Percentiles rank a stretch among this genome's conserved stretches.
These are phyloP conservation scores for Abrostola tripartita DNA, from an alignment of 2,888 invertebrate species.

Conservation along the genomic window DNA sequence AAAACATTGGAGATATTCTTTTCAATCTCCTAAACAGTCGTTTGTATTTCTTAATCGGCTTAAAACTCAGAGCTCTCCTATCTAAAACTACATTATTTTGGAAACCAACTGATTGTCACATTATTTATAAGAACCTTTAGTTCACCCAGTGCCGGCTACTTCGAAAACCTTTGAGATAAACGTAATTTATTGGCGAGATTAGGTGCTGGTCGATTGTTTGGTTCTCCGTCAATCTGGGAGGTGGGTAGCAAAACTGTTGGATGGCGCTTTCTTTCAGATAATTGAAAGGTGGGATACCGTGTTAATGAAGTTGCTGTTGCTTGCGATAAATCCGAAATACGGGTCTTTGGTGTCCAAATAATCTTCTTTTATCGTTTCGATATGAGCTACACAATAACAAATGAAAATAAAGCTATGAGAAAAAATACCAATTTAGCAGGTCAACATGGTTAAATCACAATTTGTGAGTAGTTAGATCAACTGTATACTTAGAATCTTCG, in stretches of 20 bases:
- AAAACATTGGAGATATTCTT: neutral
- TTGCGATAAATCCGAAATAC: too few species aligned
- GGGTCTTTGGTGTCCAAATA: neutral
- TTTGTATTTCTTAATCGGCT: neutral
- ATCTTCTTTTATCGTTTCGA: neutral
- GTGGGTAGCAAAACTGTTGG: slow-evolving; percentile 18
- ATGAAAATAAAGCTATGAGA: too few species aligned
- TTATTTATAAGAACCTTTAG: slow-evolving; percentile 50
- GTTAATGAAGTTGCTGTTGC: neutral
- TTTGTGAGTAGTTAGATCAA: too few species aligned
- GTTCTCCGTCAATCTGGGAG: slow-evolving; percentile 78
- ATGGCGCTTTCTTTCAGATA: slow-evolving; percentile 17
- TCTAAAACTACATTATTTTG: slow-evolving; percentile 44
- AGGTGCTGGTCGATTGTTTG: slow-evolving; percentile 76
- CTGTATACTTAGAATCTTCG: too few species aligned
- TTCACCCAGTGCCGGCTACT: slow-evolving; percentile 33
- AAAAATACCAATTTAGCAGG: too few species aligned
- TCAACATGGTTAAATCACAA: too few species aligned
- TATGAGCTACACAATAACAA: too few species aligned
- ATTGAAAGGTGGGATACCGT: slow-evolving; percentile 18
- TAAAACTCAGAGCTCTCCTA: slow-evolving; percentile 4
- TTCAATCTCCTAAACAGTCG: neutral
- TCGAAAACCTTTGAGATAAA: slow-evolving; percentile 49
- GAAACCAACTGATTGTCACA: slow-evolving; percentile 35
- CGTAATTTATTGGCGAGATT: slow-evolving; percentile 84